A percentile compares a stretch with the other conserved stretches of the same genome.
Conservation (phyloP, 1,140 invertebrate species). For the Drosophila neocordata region DNA sequence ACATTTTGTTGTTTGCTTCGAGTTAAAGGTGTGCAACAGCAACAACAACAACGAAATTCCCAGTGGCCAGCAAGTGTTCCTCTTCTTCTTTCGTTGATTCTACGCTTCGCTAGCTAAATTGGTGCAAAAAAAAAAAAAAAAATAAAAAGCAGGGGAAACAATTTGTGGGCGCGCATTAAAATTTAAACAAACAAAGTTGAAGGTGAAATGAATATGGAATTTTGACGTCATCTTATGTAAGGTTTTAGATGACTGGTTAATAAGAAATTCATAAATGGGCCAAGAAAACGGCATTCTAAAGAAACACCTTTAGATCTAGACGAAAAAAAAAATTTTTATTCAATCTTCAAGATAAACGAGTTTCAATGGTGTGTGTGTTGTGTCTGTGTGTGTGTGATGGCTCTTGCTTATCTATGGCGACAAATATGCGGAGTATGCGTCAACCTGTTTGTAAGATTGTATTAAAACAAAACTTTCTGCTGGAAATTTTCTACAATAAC, state of each 20-base stretch:
- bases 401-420: conserved; percentile 66
- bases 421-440: conserved; percentile 79
- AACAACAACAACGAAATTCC: conserved; percentile 47
- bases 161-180: conserved; percentile 33
- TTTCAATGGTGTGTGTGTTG: conserved; percentile 26
- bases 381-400: conserved; percentile 25
- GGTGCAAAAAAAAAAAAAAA: conserved; percentile 43
- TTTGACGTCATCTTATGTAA: conserved; percentile 48
- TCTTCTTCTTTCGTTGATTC: conserved; percentile 26
- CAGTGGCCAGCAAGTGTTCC: conserved; percentile 41
- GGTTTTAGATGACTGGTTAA: conserved; percentile 35
- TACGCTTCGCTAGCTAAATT: conserved; percentile 53
- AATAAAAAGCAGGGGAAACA: conserved; percentile 10
- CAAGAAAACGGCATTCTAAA: conserved; percentile 10
- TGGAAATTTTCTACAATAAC: conserved; percentile 61
- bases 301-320: conserved; percentile 6
- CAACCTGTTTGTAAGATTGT: conserved; percentile 66
- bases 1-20: conserved; percentile 1
- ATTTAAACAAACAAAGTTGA: conserved; percentile 23
- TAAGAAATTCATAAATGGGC: conserved; percentile 17
- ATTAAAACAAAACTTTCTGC: conserved; percentile 61
- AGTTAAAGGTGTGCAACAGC: conserved; percentile 8
- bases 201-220: conserved; percentile 21
- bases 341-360: conserved; percentile 59
- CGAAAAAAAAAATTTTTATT: conserved; percentile 43